These are phyloP conservation scores for Anguilla japonica DNA, from an alignment of 2,113 vertebrate genomes.

Conservation along the genomic window DNA sequence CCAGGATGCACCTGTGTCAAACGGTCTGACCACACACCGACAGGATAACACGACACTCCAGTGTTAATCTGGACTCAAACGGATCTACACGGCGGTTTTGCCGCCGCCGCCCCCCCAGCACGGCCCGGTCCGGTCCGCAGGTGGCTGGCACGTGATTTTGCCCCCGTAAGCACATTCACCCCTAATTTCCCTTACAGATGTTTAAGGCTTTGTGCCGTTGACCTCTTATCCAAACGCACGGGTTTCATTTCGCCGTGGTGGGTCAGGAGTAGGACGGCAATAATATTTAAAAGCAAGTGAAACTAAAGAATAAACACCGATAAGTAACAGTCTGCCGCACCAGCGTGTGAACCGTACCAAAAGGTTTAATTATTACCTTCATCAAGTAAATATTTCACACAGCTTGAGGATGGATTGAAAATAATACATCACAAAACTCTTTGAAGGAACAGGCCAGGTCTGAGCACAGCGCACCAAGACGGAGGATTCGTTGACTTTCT, in stretches of 20 bases:
- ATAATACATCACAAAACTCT: neutral
- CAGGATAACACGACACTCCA: neutral
- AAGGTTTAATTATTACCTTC: conserved; percentile 4
- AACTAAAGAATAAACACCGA: neutral
- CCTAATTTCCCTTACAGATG: neutral
- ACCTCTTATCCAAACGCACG: neutral
- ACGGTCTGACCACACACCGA: neutral
- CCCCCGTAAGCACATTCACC: neutral
- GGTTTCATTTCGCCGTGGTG: neutral
- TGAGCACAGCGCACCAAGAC: neutral
- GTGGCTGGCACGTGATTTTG: neutral
- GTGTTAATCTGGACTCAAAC: neutral
- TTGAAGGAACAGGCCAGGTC: neutral
- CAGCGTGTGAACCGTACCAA: neutral
- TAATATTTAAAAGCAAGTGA: neutral
- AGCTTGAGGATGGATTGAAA: neutral
- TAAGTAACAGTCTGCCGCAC: neutral
- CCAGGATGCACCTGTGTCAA: conserved; percentile 1
- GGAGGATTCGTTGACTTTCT: neutral
- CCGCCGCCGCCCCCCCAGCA: no score
- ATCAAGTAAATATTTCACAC: neutral
- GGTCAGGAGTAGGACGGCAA: neutral
- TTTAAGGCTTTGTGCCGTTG: neutral
- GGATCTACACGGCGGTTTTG: neutral
- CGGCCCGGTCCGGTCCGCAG: neutral